A percentile compares a stretch with the other conserved stretches of the same genome.
These are phyloP conservation scores for Nomada fabriciana DNA, from an alignment of 2,888 invertebrate genomes.

Conservation along the genomic window DNA sequence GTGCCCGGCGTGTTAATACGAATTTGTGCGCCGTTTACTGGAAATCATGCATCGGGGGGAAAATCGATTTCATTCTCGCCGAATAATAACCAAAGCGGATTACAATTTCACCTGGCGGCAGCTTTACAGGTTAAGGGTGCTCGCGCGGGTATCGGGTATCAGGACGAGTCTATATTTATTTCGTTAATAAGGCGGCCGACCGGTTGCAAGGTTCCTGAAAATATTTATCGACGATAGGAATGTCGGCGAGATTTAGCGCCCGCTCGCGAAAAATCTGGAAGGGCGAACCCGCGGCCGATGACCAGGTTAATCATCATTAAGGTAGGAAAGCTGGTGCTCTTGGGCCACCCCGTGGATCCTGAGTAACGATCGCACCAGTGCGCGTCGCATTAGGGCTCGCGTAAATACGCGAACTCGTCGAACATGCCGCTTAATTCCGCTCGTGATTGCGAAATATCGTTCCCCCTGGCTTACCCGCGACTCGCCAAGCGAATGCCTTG, in stretches of 20 bases:
- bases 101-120: not conserved
- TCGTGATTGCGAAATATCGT: conserved; percentile 59
- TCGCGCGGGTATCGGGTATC: no score
- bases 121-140: no score
- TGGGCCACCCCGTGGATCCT: conserved; percentile 70
- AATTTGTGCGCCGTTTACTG: not conserved
- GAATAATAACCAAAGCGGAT: not conserved
- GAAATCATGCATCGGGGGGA: not conserved
- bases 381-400: conserved; percentile 65
- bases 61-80: not conserved
- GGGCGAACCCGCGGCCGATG: conserved; percentile 66
- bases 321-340: conserved; percentile 64
- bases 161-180: conserved; percentile 17
- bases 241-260: conserved; percentile 49
- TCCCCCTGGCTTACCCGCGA: conserved; percentile 29
- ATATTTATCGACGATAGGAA: conserved; percentile 54
- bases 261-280: conserved; percentile 57
- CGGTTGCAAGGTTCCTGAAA: conserved; percentile 49
- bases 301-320: conserved; percentile 76
- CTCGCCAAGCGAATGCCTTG: not conserved
- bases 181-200: conserved; percentile 38
- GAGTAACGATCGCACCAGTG: conserved; percentile 70
- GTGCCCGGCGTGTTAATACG: conserved; percentile 42
- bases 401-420: conserved; percentile 68
- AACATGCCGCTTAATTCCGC: conserved; percentile 54